A percentile compares a stretch with the other conserved stretches of the same genome.
phyloP scores from a whole-genome alignment of 2,888 invertebrate species.

The Epirrhoe alternata region DNA sequence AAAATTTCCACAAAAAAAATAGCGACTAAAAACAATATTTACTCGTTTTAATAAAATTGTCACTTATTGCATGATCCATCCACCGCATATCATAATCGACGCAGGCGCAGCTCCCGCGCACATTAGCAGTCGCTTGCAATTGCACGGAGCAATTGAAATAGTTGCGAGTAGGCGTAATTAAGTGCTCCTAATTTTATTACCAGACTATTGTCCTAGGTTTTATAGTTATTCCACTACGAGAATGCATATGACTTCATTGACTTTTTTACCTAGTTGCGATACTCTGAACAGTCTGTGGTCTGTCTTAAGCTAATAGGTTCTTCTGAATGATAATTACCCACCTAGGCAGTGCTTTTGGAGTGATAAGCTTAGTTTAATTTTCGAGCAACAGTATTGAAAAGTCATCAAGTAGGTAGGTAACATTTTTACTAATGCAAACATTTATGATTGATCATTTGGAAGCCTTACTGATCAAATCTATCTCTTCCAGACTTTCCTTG shows the following conservation, averaged over 20 bases:
- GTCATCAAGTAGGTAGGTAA: too few species aligned
- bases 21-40: too few species aligned
- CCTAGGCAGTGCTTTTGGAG: too few species aligned
- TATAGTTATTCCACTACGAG: background rate
- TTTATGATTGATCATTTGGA: too few species aligned
- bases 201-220: slow-evolving; percentile 8
- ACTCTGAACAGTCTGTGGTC: too few species aligned
- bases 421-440: too few species aligned
- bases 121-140: slow-evolving; percentile 43
- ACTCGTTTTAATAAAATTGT: slow-evolving; percentile 1
- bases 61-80: slow-evolving; percentile 32
- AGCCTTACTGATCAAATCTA: too few species aligned
- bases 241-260: background rate
- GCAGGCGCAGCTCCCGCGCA: slow-evolving; percentile 37
- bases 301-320: too few species aligned
- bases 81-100: slow-evolving; percentile 29
- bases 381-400: too few species aligned
- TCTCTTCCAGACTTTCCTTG: too few species aligned
- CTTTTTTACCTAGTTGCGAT: background rate
- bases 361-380: too few species aligned
- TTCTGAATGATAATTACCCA: too few species aligned
- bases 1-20: background rate
- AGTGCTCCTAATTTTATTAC: slow-evolving; percentile 23
- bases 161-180: slow-evolving; percentile 30
- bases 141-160: slow-evolving; percentile 34